A percentile compares a stretch with the other conserved stretches of the same genome.
These are phyloP conservation scores for Micrasema longulum DNA, from an alignment of 1,140 invertebrate species.

Conservation along the genomic window DNA sequence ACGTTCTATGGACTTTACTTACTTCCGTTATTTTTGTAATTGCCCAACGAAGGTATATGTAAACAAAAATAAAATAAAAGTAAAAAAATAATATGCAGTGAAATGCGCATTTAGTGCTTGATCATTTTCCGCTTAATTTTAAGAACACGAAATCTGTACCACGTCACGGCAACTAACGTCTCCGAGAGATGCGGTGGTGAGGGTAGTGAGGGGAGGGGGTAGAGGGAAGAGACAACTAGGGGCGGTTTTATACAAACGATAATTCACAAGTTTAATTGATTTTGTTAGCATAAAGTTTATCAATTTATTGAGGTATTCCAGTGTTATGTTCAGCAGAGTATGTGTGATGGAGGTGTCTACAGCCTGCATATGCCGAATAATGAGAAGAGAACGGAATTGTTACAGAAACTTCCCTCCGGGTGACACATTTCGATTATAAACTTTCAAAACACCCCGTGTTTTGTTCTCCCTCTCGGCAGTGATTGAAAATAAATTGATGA, in stretches of 20 bases:
- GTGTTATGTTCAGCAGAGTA: constrained; percentile 40
- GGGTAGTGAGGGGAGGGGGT: too few relatives aligned
- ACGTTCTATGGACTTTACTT: too few relatives aligned
- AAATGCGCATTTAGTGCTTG: constrained; percentile 18
- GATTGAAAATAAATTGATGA: too few relatives aligned
- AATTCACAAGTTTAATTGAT: constrained; percentile 54
- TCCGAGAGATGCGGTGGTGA: too few relatives aligned
- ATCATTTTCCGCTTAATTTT: constrained; percentile 32
- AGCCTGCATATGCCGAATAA: constrained; percentile 27
- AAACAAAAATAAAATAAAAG: too few relatives aligned
- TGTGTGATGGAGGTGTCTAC: constrained; percentile 16
- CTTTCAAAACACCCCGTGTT: constrained; percentile 35
- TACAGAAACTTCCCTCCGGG: constrained; percentile 33
- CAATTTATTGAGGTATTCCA: constrained; percentile 54
- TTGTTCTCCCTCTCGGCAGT: constrained; percentile 1
- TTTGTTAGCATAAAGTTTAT: constrained; percentile 55
- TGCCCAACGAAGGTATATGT: too few relatives aligned
- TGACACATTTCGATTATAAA: constrained; percentile 47
- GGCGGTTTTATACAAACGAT: constrained; percentile 46
- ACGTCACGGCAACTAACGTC: too few relatives aligned
- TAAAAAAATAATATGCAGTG: constrained; percentile 1
- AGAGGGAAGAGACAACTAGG: too few relatives aligned
- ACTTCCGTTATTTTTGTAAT: too few relatives aligned
- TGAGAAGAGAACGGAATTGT: constrained; percentile 35
- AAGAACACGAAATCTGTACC: constrained; percentile 5